Conservation (phyloP, 1,140 invertebrate genomes). For the Drosophila tristis region DNA sequence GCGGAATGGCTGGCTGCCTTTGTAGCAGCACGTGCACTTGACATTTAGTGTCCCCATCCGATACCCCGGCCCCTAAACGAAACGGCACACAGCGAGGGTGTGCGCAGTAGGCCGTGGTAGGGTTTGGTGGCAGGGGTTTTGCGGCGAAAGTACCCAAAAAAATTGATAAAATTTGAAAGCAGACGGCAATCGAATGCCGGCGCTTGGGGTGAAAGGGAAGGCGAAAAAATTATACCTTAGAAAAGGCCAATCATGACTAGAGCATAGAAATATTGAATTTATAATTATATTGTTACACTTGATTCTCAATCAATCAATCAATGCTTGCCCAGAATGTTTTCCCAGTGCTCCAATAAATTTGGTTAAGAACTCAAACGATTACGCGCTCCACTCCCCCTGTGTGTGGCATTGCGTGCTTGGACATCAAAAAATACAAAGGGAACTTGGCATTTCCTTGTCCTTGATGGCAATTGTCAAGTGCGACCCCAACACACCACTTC, state of each 20-base stretch:
- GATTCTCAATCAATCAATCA: no score
- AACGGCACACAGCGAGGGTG: conserved; percentile 6
- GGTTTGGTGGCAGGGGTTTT: conserved; percentile 8
- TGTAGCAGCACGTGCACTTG: conserved; percentile 72
- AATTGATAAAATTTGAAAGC: conserved; percentile 72
- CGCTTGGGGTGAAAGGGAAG: conserved; percentile 29
- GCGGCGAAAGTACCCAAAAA: conserved; percentile 14
- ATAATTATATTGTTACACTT: no score
- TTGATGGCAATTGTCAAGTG: conserved; percentile 76
- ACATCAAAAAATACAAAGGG: conserved; percentile 46
- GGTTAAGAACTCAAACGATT: conserved; percentile 35
- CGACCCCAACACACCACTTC: conserved; percentile 28
- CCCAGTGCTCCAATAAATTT: conserved; percentile 11
- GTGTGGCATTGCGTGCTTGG: conserved; percentile 53
- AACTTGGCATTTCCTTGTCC: conserved; percentile 72
- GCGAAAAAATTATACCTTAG: conserved; percentile 14
- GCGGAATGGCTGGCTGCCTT: conserved; percentile 25
- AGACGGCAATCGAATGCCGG: conserved; percentile 61
- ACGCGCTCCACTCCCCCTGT: not conserved
- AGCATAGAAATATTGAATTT: no score
- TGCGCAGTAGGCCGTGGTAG: not conserved
- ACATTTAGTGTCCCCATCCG: conserved; percentile 69
- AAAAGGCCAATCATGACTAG: not conserved
- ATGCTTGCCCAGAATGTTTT: no score
- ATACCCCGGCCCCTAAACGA: conserved; percentile 25